Evolutionary conservation across 2,888 invertebrate species (phyloP), one percentile per base, ranked within the genome.

Genomic region (Euzetes globulus): DNA sequence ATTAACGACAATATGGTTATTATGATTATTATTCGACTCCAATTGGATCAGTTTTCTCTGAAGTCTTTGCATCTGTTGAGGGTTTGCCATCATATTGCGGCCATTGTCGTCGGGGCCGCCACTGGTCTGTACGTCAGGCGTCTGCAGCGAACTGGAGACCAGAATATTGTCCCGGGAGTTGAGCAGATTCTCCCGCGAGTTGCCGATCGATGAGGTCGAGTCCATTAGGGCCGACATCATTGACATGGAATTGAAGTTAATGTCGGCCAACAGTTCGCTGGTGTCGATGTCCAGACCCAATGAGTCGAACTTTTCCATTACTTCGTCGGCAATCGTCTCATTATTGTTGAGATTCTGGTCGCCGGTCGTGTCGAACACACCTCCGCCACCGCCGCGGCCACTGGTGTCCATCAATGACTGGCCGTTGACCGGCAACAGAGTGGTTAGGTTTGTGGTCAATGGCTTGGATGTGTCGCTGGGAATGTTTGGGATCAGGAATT

Each of bases 261-360:
- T 65, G 37, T 76, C 76, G 33, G 25, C 33, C 22, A 76, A 73
- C 47, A 78, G 65, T 37, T 77, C 77, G 9, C 47, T 27, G 3
- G 78, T 73, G 73, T 78, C 78, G n/a, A 78, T 75, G 29, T 77
- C 78, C 9, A 78, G 75, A 45, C 77, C 78, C n/a, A 78, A 60
- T 63, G 78, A 77, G 41, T 77, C 77, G 37, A 78, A 74, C 63
- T 75, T 75, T 55, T 77, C 77, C 72, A 76, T 76, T 9, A 78
- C 76, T 50, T 74, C 75, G 71, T 78, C 76, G 27, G 72, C 75
- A 72, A 37, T 74, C 74, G n/a, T 74, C 72, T 74, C 33, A 75
- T 74, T 65, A 72, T 73, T 11, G 76, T 74, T 45, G 58, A 73
- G 74, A 75, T 37, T 76, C 19, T 7, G 13, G 25, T 72, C 13